Evolutionary conservation across 2,113 vertebrate genomes (phyloP).

Genomic region (Tachuris rubrigastra): DNA sequence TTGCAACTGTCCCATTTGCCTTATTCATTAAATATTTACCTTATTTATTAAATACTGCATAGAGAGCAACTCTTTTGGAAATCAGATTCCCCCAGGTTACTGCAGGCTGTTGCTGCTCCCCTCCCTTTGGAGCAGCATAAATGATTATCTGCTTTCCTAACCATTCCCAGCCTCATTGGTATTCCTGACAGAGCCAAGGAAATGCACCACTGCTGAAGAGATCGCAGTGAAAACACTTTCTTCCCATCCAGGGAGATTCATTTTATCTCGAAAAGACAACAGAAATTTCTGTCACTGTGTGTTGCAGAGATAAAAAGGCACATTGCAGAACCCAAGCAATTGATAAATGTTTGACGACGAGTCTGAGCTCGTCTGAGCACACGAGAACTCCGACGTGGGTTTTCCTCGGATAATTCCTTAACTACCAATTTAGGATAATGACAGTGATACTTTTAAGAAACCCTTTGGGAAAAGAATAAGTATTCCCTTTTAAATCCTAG

Average conservation of each 20-base stretch:
- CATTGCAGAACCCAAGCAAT: neutral
- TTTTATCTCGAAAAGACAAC: neutral
- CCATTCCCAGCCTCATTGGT: neutral
- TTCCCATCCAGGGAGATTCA: neutral
- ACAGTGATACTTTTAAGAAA: neutral
- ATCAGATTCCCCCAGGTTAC: neutral
- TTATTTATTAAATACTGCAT: neutral
- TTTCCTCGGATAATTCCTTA: neutral
- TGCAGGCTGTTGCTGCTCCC: neutral
- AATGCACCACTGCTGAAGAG: neutral
- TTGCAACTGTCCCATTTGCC: neutral
- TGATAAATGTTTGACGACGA: neutral
- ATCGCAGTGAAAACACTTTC: neutral
- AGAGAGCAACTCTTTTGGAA: neutral
- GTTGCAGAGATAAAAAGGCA: neutral
- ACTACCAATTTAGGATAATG: constrained; percentile 8
- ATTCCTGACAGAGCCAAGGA: neutral
- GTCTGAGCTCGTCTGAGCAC: neutral
- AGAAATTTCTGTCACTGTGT: neutral
- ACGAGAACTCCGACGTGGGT: neutral
- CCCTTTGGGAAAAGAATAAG: neutral
- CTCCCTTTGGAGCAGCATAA: neutral
- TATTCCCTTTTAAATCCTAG: neutral
- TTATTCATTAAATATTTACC: neutral
- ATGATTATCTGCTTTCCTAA: neutral